phyloP scores from a whole-genome alignment of 1,140 invertebrate genomes.

The Hyphantria cunea region DNA sequence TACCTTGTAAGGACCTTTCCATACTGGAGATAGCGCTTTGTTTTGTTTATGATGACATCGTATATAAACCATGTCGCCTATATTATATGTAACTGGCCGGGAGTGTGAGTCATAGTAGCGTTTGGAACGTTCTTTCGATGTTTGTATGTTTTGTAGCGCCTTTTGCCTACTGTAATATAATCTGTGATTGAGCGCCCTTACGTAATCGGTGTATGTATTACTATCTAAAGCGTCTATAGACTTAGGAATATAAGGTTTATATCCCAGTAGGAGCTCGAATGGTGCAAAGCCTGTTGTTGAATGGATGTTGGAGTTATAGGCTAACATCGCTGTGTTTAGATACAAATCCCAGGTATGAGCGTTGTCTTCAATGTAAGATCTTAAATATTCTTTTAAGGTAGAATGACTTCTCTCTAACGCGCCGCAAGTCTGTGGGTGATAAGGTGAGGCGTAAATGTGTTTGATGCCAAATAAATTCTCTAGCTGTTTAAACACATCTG shows the following conservation, averaged over 20 bases:
- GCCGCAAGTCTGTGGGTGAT: no score
- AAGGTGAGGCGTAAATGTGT: no score
- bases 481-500: no score
- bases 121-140: constrained; percentile 31
- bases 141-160: constrained; percentile 25
- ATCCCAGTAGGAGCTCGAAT: constrained; percentile 52
- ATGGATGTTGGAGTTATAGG: constrained; percentile 49
- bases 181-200: constrained; percentile 1
- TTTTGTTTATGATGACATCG: no score
- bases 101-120: constrained; percentile 18
- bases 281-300: constrained; percentile 44
- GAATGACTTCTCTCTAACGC: no score
- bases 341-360: constrained; percentile 42
- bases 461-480: no score
- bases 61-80: constrained; percentile 28
- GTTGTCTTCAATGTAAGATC: constrained; percentile 11
- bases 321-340: constrained; percentile 34
- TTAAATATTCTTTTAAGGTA: no score
- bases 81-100: constrained; percentile 26
- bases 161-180: constrained; percentile 13
- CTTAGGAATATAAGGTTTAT: constrained; percentile 43
- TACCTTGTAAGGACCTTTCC: no score
- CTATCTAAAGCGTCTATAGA: constrained; percentile 5
- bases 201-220: constrained; percentile 12
- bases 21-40: no score